A percentile compares a stretch with the other conserved stretches of the same genome.
These are phyloP conservation scores for Artibeus jamaicensis DNA, from an alignment of 2,797 vertebrate genomes.

Conservation along the genomic window DNA sequence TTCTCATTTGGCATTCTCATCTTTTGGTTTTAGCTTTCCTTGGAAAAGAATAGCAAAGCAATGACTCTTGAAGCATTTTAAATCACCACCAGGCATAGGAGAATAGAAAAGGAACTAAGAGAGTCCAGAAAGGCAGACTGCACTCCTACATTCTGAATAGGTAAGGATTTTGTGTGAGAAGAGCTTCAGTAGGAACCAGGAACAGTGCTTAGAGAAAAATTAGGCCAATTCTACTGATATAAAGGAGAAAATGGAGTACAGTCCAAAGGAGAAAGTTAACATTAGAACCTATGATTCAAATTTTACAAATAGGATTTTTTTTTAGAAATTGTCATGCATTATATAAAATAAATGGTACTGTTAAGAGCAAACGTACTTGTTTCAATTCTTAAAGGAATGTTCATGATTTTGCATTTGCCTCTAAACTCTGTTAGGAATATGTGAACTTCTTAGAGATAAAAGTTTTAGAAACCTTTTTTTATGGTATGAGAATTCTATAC, in stretches of 20 bases:
- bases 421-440: slow-evolving; percentile 67
- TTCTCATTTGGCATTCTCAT: no score
- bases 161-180: background rate
- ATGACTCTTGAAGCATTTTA: background rate
- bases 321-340: background rate
- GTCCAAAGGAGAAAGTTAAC: background rate
- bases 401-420: slow-evolving; percentile 67
- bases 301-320: slow-evolving; percentile 4
- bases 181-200: background rate
- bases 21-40: background rate
- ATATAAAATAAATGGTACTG: slow-evolving; percentile 28
- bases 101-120: background rate
- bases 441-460: slow-evolving; percentile 67
- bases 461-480: background rate
- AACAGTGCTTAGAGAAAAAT: background rate
- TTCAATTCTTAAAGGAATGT: slow-evolving; percentile 58
- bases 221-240: background rate
- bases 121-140: background rate
- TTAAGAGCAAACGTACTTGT: slow-evolving; percentile 12
- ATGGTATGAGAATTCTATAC: slow-evolving; percentile 74
- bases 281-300: slow-evolving; percentile 1
- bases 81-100: background rate
- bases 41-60: background rate
- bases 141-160: background rate
- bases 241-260: background rate